phyloP scores from a whole-genome alignment of 2,113 vertebrate genomes.

The Nanorana parkeri region DNA sequence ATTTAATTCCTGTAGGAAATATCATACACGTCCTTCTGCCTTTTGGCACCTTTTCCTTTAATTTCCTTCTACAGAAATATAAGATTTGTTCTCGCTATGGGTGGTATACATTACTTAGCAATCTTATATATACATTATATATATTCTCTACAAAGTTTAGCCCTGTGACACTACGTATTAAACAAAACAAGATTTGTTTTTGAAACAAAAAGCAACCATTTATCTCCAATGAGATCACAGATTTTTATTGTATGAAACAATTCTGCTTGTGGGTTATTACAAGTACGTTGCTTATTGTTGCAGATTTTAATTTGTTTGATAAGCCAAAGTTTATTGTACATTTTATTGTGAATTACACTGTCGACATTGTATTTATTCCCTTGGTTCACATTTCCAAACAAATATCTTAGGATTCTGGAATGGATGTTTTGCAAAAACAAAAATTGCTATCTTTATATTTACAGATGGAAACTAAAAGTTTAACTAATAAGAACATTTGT shows the following conservation, averaged over 20 bases:
- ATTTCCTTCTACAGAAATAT: slow-evolving; percentile 25
- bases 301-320: neutral
- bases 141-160: neutral
- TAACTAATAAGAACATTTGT: too few relatives aligned
- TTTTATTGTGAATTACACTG: neutral
- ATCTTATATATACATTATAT: too few relatives aligned
- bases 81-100: slow-evolving; percentile 8
- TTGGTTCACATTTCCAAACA: neutral
- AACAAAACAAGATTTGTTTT: neutral
- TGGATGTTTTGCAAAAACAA: neutral
- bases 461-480: too few relatives aligned
- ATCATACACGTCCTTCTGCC: slow-evolving; percentile 27
- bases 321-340: neutral
- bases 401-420: neutral
- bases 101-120: slow-evolving; percentile 12
- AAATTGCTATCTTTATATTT: too few relatives aligned
- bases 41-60: slow-evolving; percentile 34
- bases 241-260: neutral
- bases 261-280: neutral
- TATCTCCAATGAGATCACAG: too few relatives aligned
- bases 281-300: neutral
- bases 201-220: neutral
- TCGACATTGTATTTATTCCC: neutral
- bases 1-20: slow-evolving; percentile 35
- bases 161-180: neutral